These are phyloP conservation scores for Bungarus multicinctus DNA, from an alignment of 2,113 vertebrate genomes.

Conservation along the genomic window DNA sequence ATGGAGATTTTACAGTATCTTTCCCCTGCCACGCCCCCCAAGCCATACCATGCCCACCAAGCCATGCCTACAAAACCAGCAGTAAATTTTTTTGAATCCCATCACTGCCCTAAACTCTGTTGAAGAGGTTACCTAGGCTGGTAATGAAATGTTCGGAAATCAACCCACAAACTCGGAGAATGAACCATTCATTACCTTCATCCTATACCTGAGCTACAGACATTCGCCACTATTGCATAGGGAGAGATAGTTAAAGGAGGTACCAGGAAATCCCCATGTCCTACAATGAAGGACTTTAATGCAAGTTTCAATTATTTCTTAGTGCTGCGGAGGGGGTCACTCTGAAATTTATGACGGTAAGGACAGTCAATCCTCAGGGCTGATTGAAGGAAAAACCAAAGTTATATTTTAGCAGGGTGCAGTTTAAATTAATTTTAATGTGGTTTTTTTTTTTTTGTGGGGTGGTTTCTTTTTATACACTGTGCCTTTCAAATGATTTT, in stretches of 20 bases:
- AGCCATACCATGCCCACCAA: too few species aligned
- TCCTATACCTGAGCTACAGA: too few species aligned
- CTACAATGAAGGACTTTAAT: neutral
- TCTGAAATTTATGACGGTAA: neutral
- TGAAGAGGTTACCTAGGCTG: too few species aligned
- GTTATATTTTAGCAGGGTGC: slow-evolving; percentile 18
- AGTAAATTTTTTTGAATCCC: too few species aligned
- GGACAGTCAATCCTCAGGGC: neutral
- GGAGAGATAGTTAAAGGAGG: neutral
- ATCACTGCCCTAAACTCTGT: too few species aligned
- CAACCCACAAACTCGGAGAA: too few species aligned
- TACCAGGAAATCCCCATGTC: neutral
- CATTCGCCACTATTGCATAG: neutral
- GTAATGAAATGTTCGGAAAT: too few species aligned
- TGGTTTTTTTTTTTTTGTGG: neutral
- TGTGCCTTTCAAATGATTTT: neutral
- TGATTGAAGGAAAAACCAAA: slow-evolving; percentile 1
- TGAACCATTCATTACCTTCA: too few species aligned
- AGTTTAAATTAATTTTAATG: neutral
- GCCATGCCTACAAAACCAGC: too few species aligned
- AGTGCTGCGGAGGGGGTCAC: neutral
- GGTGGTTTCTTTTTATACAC: neutral
- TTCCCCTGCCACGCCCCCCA: too few species aligned
- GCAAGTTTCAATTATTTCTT: neutral
- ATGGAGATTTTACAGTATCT: too few species aligned